Conservation (phyloP, 2,888 invertebrate genomes). For the Harpalus rufipes region DNA sequence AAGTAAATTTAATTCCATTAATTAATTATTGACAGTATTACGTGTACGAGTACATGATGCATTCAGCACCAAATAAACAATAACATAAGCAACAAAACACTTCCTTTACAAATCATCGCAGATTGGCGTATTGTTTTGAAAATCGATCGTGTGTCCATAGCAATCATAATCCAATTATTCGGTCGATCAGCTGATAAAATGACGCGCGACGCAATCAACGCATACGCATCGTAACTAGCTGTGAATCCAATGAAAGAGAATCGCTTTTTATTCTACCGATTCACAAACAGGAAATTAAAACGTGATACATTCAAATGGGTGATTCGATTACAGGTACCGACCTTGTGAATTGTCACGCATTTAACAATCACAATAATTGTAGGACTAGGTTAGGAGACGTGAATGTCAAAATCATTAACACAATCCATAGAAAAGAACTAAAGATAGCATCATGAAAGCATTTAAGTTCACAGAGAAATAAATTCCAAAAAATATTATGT, state of each 20-base stretch:
- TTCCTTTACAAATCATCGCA: neutral
- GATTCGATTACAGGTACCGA: conserved; percentile 3
- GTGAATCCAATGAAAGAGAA: conserved; percentile 20
- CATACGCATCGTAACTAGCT: neutral
- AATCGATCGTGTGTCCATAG: conserved; percentile 64
- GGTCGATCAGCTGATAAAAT: conserved; percentile 70
- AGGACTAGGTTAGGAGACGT: neutral
- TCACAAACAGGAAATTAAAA: conserved; percentile 23
- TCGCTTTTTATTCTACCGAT: neutral
- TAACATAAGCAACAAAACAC: neutral
- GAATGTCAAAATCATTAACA: conserved; percentile 2
- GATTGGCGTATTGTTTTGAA: conserved; percentile 48
- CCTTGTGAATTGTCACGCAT: conserved; percentile 6
- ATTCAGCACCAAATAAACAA: neutral
- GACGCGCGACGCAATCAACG: conserved; percentile 51
- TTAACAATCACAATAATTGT: neutral
- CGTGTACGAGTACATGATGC: neutral
- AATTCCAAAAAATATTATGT: too few relatives aligned
- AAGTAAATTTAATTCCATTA: too few relatives aligned
- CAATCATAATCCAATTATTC: conserved; percentile 71
- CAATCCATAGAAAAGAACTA: neutral
- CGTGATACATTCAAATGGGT: conserved; percentile 27
- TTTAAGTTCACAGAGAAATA: too few relatives aligned
- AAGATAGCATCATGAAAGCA: neutral
- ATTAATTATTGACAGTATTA: too few relatives aligned